phyloP scores from a whole-genome alignment of 2,797 vertebrate species.

The Cuculus canorus region DNA sequence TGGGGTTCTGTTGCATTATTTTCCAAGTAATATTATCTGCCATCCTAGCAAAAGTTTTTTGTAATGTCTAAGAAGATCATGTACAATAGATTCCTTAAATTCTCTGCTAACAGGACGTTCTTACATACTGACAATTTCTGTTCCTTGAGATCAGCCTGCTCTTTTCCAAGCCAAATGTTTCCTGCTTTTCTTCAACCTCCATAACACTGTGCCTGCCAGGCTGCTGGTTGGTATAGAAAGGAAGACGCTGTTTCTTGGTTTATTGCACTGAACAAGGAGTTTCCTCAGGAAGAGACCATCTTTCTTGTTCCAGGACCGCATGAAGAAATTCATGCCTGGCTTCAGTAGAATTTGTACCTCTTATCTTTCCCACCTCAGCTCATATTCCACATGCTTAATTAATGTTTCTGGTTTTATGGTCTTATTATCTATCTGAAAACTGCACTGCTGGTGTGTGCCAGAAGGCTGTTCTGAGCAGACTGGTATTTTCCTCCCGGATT shows the following conservation, averaged over 20 bases:
- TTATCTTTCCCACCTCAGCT: constrained; percentile 3
- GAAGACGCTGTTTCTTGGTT: background rate
- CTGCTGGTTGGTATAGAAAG: background rate
- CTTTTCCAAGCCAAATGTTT: background rate
- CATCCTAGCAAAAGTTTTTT: background rate
- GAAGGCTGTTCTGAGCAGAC: background rate
- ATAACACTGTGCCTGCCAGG: background rate
- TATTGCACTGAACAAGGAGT: background rate
- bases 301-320: background rate
- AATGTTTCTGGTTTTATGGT: constrained; percentile 38
- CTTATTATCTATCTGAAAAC: background rate
- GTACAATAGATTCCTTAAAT: background rate
- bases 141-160: background rate
- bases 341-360: constrained; percentile 23
- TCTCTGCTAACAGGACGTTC: background rate
- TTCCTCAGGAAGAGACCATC: background rate
- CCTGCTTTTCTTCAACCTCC: background rate
- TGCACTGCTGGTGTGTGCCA: background rate
- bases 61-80: background rate
- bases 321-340: background rate
- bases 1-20: background rate
- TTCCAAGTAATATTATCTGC: background rate
- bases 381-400: background rate
- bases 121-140: background rate
- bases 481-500: background rate